Evolutionary conservation across 2,888 invertebrate genomes (phyloP).

Genomic region (Tenthredo livida): DNA sequence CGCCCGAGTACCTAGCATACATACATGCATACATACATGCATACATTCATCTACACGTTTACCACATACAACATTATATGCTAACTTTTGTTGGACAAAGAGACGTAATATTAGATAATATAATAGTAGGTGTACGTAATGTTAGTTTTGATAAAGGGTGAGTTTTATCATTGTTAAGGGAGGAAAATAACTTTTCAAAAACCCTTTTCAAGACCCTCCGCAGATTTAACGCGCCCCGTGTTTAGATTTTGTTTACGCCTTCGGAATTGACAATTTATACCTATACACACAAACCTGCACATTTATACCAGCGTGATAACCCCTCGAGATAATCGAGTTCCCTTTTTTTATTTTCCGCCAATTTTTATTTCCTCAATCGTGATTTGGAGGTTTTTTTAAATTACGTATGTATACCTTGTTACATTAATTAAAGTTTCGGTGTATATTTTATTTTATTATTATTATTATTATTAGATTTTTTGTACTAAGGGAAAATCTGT

Average conservation of each 20-base stretch:
- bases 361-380: not conserved
- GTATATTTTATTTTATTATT: not conserved
- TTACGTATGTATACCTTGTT: not conserved
- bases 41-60: not conserved
- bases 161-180: not conserved
- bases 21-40: too few relatives aligned
- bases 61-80: not conserved
- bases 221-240: not conserved
- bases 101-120: not conserved
- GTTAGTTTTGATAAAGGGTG: not conserved
- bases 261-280: conserved; percentile 6
- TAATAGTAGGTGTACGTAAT: too few relatives aligned
- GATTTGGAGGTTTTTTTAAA: not conserved
- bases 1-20: not conserved
- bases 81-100: conserved; percentile 3
- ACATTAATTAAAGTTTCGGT: not conserved
- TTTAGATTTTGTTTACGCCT: conserved; percentile 15
- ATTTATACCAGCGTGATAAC: not conserved
- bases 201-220: not conserved
- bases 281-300: not conserved
- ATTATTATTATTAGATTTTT: not conserved
- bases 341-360: not conserved
- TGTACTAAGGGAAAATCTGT: not conserved
- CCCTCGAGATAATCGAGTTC: not conserved
- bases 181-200: not conserved